phyloP scores from a whole-genome alignment of 1,140 invertebrate genomes.

The Rhyacophila brunnea region DNA sequence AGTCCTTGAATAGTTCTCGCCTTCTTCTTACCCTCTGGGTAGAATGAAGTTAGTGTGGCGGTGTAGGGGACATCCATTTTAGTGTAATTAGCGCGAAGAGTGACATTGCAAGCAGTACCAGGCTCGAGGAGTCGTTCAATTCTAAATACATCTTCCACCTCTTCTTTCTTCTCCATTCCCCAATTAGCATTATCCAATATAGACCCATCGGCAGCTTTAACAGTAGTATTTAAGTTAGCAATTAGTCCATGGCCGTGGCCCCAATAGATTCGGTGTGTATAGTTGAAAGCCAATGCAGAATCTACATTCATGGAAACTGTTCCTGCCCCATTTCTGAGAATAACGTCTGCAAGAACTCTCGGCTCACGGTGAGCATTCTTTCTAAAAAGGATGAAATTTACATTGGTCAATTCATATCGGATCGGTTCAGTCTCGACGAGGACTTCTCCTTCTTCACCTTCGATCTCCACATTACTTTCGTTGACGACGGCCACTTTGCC shows the following conservation, averaged over 20 bases:
- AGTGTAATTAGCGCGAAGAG: conserved; percentile 68
- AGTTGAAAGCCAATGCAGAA: conserved; percentile 68
- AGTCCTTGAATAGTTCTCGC: conserved; percentile 55
- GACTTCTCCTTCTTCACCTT: conserved; percentile 67
- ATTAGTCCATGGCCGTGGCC: conserved; percentile 74
- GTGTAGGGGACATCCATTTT: conserved; percentile 70
- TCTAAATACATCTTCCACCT: conserved; percentile 58
- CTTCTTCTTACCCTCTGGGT: conserved; percentile 59
- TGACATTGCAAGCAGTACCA: conserved; percentile 77
- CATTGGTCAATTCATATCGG: conserved; percentile 67
- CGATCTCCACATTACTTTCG: conserved; percentile 58
- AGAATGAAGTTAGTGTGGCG: conserved; percentile 67
- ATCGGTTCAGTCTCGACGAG: conserved; percentile 76
- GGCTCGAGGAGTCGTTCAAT: conserved; percentile 64
- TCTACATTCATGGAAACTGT: conserved; percentile 58
- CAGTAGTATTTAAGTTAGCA: conserved; percentile 69
- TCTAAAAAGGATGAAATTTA: conserved; percentile 62
- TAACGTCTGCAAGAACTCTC: conserved; percentile 58
- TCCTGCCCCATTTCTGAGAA: conserved; percentile 62
- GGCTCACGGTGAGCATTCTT: conserved; percentile 55
- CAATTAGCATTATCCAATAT: conserved; percentile 62
- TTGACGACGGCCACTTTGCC: conserved; percentile 67
- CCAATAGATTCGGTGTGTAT: conserved; percentile 70
- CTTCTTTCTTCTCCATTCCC: conserved; percentile 61
- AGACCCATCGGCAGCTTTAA: conserved; percentile 60